Conservation (phyloP, 2,113 vertebrate species). For the Bufo gargarizans region DNA sequence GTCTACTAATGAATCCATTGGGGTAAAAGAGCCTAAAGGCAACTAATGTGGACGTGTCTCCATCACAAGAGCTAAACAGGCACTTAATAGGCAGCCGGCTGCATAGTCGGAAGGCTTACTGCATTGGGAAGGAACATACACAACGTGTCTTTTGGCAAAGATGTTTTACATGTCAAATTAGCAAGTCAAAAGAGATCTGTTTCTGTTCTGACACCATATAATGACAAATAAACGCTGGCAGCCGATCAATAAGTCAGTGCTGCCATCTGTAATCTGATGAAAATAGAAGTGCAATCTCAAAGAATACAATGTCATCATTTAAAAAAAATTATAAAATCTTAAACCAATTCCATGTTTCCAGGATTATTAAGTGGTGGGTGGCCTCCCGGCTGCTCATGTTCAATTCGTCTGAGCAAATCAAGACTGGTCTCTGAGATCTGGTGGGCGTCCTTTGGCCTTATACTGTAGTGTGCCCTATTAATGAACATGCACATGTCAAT, state of each 20-base stretch:
- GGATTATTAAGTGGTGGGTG: background rate
- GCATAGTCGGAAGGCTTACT: constrained; percentile 39
- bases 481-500: background rate
- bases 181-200: constrained; percentile 51
- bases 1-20: constrained; percentile 18
- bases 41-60: background rate
- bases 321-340: background rate
- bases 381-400: background rate
- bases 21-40: constrained; percentile 11
- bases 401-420: background rate
- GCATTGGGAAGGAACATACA: constrained; percentile 22
- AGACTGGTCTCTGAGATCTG: background rate
- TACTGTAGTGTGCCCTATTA: background rate
- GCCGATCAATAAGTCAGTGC: constrained; percentile 28
- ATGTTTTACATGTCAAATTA: constrained; percentile 48
- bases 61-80: background rate
- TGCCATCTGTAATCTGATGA: constrained; percentile 41
- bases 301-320: constrained; percentile 26
- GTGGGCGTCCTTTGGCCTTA: background rate
- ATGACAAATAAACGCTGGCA: constrained; percentile 48
- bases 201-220: constrained; percentile 47
- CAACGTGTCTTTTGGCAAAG: constrained; percentile 40
- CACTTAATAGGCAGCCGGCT: background rate
- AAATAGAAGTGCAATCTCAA: constrained; percentile 29
- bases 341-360: background rate